Conservation (phyloP, 2,797 vertebrate genomes). For the Nasua narica region DNA sequence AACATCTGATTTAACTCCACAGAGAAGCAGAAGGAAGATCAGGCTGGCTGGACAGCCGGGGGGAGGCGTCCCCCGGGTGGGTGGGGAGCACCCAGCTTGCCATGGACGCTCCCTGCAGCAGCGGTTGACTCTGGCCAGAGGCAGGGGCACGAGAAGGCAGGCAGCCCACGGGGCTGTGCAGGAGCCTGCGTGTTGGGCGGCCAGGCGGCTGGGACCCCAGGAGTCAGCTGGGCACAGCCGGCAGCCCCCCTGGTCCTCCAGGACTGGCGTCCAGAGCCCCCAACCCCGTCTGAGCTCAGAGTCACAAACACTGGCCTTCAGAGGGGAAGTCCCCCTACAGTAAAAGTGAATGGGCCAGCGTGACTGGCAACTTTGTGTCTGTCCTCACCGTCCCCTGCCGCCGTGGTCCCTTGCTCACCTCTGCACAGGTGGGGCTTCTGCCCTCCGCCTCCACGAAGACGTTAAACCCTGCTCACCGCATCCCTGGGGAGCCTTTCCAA, state of each 20-base stretch:
- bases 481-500: neutral
- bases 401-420: neutral
- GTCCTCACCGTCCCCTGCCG: fast-evolving
- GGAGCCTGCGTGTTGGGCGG: neutral
- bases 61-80: neutral
- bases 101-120: too few species aligned
- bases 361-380: neutral
- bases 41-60: neutral
- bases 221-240: neutral
- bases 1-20: neutral
- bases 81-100: neutral
- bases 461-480: neutral
- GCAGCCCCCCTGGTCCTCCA: too few species aligned
- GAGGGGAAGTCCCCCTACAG: neutral
- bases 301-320: neutral
- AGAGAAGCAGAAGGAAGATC: neutral
- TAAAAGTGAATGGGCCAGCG: neutral
- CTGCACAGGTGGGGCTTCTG: neutral
- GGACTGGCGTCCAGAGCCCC: neutral
- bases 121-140: neutral
- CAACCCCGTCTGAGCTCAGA: fast-evolving
- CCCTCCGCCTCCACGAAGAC: neutral
- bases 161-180: neutral
- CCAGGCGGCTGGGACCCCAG: too few species aligned
- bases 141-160: fast-evolving